phyloP scores from a whole-genome alignment of 2,888 invertebrate genomes.

The Tortricodes alternella region DNA sequence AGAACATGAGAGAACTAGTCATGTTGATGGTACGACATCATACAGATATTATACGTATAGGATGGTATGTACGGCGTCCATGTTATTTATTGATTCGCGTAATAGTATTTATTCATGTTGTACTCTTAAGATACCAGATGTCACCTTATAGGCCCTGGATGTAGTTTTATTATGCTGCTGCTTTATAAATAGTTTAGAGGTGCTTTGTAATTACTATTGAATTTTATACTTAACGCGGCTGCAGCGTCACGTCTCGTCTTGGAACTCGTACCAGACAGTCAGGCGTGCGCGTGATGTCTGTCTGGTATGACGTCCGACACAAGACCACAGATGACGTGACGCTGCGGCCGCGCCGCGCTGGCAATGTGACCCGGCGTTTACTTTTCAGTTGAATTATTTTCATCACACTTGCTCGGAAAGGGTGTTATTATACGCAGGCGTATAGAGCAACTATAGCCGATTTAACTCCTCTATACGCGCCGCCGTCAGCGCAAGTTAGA shows the following conservation, averaged over 20 bases:
- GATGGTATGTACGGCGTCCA: conserved; percentile 13
- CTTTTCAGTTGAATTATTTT: no score
- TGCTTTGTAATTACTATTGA: conserved; percentile 60
- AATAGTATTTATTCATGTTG: conserved; percentile 2
- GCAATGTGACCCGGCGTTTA: no score
- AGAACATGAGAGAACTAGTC: conserved; percentile 63
- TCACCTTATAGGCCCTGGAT: conserved; percentile 31
- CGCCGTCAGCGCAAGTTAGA: no score
- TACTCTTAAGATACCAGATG: background rate
- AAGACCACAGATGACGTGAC: no score
- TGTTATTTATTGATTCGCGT: conserved; percentile 16
- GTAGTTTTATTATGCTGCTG: conserved; percentile 58
- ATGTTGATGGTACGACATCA: conserved; percentile 41
- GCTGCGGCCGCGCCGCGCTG: no score
- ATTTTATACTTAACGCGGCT: conserved; percentile 53
- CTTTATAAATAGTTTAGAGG: conserved; percentile 57
- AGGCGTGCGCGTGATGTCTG: no score
- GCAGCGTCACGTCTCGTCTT: conserved; percentile 4
- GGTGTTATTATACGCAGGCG: no score
- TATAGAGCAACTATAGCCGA: no score
- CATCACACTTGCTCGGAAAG: no score
- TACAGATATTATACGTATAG: conserved; percentile 10
- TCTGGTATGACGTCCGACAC: no score
- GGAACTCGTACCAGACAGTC: background rate
- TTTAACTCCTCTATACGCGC: no score